Conservation (phyloP, 1,140 invertebrate species). For the Lepeophtheirus salmonis region DNA sequence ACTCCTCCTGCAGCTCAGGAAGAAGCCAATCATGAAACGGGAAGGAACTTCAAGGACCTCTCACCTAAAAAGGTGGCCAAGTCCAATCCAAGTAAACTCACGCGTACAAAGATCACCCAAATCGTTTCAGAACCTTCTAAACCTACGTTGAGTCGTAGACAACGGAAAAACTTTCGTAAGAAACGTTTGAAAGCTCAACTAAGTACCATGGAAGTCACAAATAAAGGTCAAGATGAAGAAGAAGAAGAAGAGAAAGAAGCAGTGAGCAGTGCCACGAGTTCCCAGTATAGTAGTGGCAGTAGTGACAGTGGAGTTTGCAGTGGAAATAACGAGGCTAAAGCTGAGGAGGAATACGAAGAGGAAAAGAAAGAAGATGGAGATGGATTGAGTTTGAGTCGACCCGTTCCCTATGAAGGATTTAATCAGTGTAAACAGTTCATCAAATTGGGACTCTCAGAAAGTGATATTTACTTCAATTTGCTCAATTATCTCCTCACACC, state of each 20-base stretch:
- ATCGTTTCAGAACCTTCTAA: background rate
- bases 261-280: background rate
- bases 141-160: background rate
- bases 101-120: background rate
- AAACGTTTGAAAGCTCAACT: too few species aligned
- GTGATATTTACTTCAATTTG: background rate
- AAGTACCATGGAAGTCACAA: too few species aligned
- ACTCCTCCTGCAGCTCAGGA: background rate
- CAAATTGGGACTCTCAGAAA: background rate
- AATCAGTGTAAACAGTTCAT: background rate
- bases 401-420: background rate
- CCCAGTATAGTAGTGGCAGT: background rate
- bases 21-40: background rate
- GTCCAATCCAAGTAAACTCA: background rate
- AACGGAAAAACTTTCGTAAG: constrained; percentile 4
- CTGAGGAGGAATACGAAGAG: too few species aligned
- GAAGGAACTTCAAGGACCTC: background rate
- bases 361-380: background rate
- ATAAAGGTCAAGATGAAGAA: too few species aligned
- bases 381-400: background rate
- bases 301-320: background rate
- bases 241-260: background rate
- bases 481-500: background rate
- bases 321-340: too few species aligned
- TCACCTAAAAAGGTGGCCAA: background rate